phyloP scores from a whole-genome alignment of 2,113 vertebrate genomes.

The Xiphophorus hellerii region DNA sequence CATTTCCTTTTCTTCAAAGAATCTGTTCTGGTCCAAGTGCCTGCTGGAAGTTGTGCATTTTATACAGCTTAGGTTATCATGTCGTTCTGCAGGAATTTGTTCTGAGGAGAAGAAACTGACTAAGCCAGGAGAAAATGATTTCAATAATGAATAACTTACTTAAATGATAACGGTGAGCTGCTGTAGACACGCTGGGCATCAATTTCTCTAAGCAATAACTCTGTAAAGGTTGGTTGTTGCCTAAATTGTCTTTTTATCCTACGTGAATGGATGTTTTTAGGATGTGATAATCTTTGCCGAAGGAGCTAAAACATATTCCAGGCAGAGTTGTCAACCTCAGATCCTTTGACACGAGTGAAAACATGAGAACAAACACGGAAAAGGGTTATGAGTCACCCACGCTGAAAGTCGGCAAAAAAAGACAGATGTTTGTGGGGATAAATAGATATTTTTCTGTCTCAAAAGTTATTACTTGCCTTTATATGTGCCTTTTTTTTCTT shows the following conservation, averaged over 20 bases:
- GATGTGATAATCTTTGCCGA: conserved; percentile 43
- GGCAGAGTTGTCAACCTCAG: conserved; percentile 5
- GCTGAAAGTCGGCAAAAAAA: conserved; percentile 11
- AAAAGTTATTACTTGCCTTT: conserved; percentile 21
- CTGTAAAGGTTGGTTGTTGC: conserved; percentile 35
- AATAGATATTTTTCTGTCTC: neutral
- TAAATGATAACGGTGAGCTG: conserved; percentile 41
- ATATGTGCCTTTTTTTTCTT: conserved; percentile 5
- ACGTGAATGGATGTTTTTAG: conserved; percentile 30
- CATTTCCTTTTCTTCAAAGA: neutral
- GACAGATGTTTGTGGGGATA: conserved; percentile 13
- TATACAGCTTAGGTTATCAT: neutral
- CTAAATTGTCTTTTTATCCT: conserved; percentile 26
- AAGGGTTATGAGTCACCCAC: conserved; percentile 12
- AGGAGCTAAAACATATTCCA: neutral
- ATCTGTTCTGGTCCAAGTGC: neutral
- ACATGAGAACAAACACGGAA: conserved; percentile 15
- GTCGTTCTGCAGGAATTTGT: neutral
- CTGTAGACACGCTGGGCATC: conserved; percentile 45
- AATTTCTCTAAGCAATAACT: conserved; percentile 44
- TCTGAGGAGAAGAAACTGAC: conserved; percentile 4
- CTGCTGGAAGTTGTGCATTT: neutral
- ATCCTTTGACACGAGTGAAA: conserved; percentile 17
- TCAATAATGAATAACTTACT: conserved; percentile 20
- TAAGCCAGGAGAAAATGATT: neutral